phyloP scores from a whole-genome alignment of 2,113 vertebrate species.

The Nothobranchius furzeri region DNA sequence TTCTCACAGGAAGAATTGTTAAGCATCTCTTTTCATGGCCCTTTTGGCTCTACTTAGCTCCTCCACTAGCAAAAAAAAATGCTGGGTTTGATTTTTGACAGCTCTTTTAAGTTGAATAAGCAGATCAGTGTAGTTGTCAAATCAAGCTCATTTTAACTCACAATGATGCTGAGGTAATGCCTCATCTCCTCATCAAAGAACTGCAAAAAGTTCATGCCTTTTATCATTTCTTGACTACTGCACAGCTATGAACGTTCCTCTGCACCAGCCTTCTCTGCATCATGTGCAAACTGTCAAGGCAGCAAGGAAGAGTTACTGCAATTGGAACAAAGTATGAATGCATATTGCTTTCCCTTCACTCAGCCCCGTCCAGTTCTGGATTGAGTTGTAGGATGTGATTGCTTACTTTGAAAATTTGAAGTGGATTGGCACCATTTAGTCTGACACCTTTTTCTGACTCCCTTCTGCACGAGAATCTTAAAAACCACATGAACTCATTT shows the following conservation, averaged over 20 bases:
- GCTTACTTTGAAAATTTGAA: not conserved
- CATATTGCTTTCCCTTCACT: not conserved
- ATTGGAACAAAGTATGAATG: too few relatives aligned
- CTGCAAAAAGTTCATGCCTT: not conserved
- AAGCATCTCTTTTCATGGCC: slow-evolving; percentile 6
- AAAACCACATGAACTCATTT: too few relatives aligned
- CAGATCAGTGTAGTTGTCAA: slow-evolving; percentile 1
- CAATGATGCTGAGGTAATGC: not conserved
- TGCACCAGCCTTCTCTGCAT: not conserved
- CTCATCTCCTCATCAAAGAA: not conserved
- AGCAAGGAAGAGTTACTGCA: too few relatives aligned
- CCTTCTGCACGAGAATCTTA: not conserved
- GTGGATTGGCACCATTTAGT: not conserved
- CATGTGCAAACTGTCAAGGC: not conserved
- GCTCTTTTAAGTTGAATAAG: slow-evolving; percentile 6
- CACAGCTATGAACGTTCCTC: too few relatives aligned
- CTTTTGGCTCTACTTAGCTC: not conserved
- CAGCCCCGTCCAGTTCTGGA: not conserved
- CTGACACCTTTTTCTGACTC: not conserved
- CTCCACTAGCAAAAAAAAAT: not conserved
- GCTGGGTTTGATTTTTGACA: not conserved
- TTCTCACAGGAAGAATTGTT: slow-evolving; percentile 11
- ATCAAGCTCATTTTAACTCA: not conserved
- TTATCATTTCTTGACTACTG: not conserved
- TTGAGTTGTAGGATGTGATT: not conserved